Percentiles rank a stretch among this genome's conserved stretches.
Evolutionary conservation across 2,797 vertebrate genomes (phyloP).

Genomic region (Falco berigora): DNA sequence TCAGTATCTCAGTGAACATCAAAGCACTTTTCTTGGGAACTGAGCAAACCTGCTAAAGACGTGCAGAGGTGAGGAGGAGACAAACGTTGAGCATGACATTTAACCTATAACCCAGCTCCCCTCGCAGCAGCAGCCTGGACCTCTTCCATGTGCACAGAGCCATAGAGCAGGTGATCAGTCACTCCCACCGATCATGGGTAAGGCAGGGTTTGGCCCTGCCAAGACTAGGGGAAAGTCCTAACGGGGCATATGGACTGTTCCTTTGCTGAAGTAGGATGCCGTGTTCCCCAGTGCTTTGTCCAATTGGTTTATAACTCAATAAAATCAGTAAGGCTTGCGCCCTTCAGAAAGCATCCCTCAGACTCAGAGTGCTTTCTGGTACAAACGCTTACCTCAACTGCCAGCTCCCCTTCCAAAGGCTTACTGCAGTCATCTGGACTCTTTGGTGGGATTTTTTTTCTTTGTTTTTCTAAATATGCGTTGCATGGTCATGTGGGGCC

Average conservation of each 20-base stretch:
- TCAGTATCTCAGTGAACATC: constrained; percentile 44
- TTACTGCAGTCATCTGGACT: neutral
- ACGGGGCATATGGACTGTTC: neutral
- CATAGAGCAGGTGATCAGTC: neutral
- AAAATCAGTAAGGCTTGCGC: neutral
- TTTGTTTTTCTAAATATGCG: neutral
- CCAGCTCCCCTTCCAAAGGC: neutral
- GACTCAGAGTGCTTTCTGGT: neutral
- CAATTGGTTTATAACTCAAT: neutral
- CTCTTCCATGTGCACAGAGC: neutral
- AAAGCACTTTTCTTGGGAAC: constrained; percentile 33
- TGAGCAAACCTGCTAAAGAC: constrained; percentile 27
- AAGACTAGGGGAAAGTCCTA: neutral
- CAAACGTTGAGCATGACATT: neutral
- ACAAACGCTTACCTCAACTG: neutral
- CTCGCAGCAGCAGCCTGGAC: neutral
- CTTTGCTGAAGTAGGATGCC: neutral
- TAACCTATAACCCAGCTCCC: neutral
- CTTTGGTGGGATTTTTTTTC: neutral
- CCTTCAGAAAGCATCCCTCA: neutral
- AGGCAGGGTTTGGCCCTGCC: neutral
- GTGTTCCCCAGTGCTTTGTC: neutral
- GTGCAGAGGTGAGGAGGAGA: neutral
- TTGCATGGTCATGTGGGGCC: neutral
- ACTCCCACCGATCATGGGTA: neutral